These are phyloP conservation scores for Hyposmocoma kahamanoa DNA, from an alignment of 1,140 invertebrate species.

Conservation along the genomic window DNA sequence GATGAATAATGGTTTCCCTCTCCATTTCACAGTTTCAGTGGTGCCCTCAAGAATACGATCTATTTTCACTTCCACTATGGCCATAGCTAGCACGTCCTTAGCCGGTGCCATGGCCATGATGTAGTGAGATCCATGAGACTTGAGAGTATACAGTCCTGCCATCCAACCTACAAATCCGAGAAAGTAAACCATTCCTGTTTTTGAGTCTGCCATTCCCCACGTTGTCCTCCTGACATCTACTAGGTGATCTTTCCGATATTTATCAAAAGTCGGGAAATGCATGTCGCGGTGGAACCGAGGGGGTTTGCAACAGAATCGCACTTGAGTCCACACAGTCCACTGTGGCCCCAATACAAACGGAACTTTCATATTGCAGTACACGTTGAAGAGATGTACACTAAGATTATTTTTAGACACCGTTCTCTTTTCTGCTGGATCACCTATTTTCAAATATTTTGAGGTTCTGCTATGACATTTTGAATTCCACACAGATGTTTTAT, in stretches of 20 bases:
- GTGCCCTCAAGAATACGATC: constrained; percentile 35
- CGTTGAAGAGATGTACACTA: too few relatives aligned
- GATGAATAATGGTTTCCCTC: constrained; percentile 89
- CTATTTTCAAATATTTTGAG: too few relatives aligned
- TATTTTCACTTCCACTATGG: constrained; percentile 49
- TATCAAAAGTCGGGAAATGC: constrained; percentile 46
- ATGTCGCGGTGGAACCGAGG: constrained; percentile 48
- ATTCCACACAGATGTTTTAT: too few relatives aligned
- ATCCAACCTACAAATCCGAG: constrained; percentile 43
- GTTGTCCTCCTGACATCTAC: constrained; percentile 38
- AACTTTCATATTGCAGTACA: too few relatives aligned
- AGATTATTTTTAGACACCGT: too few relatives aligned
- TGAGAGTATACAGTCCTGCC: constrained; percentile 32
- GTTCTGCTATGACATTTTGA: too few relatives aligned
- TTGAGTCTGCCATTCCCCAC: constrained; percentile 43
- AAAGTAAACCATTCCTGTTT: constrained; percentile 37
- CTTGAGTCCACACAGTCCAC: constrained; percentile 36
- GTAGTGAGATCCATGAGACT: constrained; percentile 36
- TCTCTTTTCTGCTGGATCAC: too few relatives aligned
- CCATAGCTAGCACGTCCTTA: constrained; percentile 50
- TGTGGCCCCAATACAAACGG: constrained; percentile 4
- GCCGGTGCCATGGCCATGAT: constrained; percentile 40
- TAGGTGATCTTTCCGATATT: constrained; percentile 43
- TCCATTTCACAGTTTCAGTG: constrained; percentile 85
- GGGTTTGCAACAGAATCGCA: constrained; percentile 36